These are phyloP conservation scores for Horisme vitalbata DNA, from an alignment of 2,888 invertebrate species.

Conservation along the genomic window DNA sequence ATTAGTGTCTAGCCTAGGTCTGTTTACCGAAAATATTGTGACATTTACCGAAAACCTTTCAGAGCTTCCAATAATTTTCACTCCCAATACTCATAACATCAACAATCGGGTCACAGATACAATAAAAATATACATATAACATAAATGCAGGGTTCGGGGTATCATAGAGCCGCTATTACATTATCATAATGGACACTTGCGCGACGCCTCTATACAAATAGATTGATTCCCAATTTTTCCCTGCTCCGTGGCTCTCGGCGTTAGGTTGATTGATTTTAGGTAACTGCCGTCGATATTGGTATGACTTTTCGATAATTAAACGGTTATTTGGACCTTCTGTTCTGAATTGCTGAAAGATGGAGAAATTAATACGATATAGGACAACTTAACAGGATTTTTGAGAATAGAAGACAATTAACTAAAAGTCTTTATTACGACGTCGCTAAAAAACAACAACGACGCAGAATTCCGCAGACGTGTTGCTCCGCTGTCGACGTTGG, in stretches of 20 bases:
- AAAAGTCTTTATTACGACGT: not conserved
- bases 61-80: conserved; percentile 2
- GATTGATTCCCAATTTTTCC: conserved; percentile 54
- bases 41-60: not conserved
- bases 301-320: conserved; percentile 30
- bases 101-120: conserved; percentile 27
- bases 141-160: conserved; percentile 20
- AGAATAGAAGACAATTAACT: conserved; percentile 2
- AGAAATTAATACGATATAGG: conserved; percentile 24
- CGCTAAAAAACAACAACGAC: no score
- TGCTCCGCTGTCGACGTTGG: no score
- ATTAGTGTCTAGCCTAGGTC: not conserved
- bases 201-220: conserved; percentile 51
- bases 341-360: conserved; percentile 12
- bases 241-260: conserved; percentile 5
- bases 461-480: no score
- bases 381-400: conserved; percentile 5
- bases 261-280: conserved; percentile 33
- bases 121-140: conserved; percentile 33
- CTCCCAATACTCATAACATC: conserved; percentile 19
- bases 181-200: conserved; percentile 56
- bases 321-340: conserved; percentile 23
- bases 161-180: conserved; percentile 50
- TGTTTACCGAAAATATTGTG: conserved; percentile 3
- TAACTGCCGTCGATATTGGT: conserved; percentile 22